Conservation (phyloP, 1,140 invertebrate species). For the Phymorhynchus buccinoides region DNA sequence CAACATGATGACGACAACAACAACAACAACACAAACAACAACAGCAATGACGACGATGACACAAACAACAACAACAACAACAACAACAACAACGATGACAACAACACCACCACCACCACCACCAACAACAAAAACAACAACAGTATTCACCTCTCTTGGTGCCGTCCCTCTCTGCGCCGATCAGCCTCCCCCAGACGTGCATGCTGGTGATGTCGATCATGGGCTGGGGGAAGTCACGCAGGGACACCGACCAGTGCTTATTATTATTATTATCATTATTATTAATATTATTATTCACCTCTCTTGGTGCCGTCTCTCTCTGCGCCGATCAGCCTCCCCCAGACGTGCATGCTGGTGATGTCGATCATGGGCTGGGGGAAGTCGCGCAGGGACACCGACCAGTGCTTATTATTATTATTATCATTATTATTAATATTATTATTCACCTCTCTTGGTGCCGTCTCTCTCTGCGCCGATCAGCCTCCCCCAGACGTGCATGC, state of each 20-base stretch:
- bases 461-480: conserved; percentile 91
- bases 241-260: conserved; percentile 85
- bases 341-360: conserved; percentile 87
- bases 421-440: no score
- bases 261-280: no score
- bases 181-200: conserved; percentile 89
- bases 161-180: conserved; percentile 90
- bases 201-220: conserved; percentile 87
- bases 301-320: no score
- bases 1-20: no score
- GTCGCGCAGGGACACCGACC: conserved; percentile 93
- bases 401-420: conserved; percentile 74
- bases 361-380: conserved; percentile 94
- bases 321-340: conserved; percentile 79
- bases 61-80: no score
- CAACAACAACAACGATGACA: no score
- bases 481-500: conserved; percentile 89
- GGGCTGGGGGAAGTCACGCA: conserved; percentile 97
- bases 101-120: no score
- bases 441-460: conserved; percentile 82
- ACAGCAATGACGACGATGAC: no score
- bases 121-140: no score
- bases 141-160: conserved; percentile 84
- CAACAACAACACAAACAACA: no score
- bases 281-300: no score